Evolutionary conservation across 1,140 invertebrate genomes (phyloP).

Genomic region (Catajapyx aquilonaris): DNA sequence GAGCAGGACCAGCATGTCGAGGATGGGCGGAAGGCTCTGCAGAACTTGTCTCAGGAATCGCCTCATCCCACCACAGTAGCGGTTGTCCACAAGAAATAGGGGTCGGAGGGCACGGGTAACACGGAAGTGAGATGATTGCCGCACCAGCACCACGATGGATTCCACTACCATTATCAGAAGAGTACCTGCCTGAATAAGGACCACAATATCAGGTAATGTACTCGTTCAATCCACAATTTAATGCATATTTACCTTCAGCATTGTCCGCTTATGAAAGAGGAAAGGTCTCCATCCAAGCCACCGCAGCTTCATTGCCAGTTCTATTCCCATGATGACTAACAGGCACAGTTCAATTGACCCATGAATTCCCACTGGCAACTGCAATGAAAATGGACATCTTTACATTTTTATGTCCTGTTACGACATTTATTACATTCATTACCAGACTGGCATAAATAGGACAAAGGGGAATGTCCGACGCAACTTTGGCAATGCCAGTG

Average conservation of each 20-base stretch:
- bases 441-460: too few species aligned
- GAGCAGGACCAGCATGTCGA: slow-evolving; percentile 68
- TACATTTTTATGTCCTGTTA: too few species aligned
- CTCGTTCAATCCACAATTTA: background rate
- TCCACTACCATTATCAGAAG: slow-evolving; percentile 68
- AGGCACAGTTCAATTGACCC: slow-evolving; percentile 63
- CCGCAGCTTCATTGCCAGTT: slow-evolving; percentile 55
- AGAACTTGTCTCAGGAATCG: slow-evolving; percentile 26
- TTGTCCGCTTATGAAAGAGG: slow-evolving; percentile 59
- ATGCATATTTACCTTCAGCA: slow-evolving; percentile 44
- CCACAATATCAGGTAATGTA: slow-evolving; percentile 4
- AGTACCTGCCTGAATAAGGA: slow-evolving; percentile 40
- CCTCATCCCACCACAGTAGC: slow-evolving; percentile 46
- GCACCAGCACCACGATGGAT: slow-evolving; percentile 53
- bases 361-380: slow-evolving; percentile 58
- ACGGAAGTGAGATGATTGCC: slow-evolving; percentile 67
- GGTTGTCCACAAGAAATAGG: slow-evolving; percentile 71
- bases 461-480: too few species aligned
- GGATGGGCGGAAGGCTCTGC: slow-evolving; percentile 66
- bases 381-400: too few species aligned
- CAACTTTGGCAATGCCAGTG: too few species aligned
- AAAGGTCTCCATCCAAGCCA: slow-evolving; percentile 74
- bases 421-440: too few species aligned
- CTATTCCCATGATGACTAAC: slow-evolving; percentile 50
- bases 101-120: slow-evolving; percentile 71